phyloP scores from a whole-genome alignment of 2,113 vertebrate species.

The Fulmarus glacialis region DNA sequence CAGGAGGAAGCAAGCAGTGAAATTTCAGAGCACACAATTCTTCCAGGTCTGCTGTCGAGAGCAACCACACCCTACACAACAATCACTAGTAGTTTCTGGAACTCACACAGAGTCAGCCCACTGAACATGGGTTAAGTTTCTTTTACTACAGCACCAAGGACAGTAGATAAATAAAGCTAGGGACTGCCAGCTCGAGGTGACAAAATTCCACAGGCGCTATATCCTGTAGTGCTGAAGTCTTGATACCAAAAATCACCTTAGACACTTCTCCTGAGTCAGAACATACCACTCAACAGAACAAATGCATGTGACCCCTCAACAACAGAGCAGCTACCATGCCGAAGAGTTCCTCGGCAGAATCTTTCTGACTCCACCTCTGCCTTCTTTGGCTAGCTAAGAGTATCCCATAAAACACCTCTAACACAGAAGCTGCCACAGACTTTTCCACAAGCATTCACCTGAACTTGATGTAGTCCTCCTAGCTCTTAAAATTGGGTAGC shows the following conservation, averaged over 20 bases:
- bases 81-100: too few species aligned
- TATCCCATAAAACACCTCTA: not conserved
- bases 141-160: not conserved
- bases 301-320: not conserved
- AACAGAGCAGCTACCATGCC: not conserved
- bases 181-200: not conserved
- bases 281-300: not conserved
- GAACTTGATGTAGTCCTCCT: constrained; percentile 89
- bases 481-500: constrained; percentile 93
- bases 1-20: not conserved
- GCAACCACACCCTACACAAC: too few species aligned
- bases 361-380: not conserved
- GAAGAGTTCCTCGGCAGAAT: not conserved
- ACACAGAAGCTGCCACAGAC: not conserved
- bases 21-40: not conserved
- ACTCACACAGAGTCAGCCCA: not conserved
- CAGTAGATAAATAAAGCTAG: not conserved
- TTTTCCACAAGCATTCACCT: constrained; percentile 72
- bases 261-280: not conserved
- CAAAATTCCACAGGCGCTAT: not conserved
- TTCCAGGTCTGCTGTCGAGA: not conserved
- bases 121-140: not conserved
- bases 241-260: not conserved
- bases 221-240: not conserved
- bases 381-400: not conserved